Evolutionary conservation across 2,888 invertebrate genomes (phyloP), one percentile per base, ranked within the genome.

Genomic region (Gryllus longicercus): DNA sequence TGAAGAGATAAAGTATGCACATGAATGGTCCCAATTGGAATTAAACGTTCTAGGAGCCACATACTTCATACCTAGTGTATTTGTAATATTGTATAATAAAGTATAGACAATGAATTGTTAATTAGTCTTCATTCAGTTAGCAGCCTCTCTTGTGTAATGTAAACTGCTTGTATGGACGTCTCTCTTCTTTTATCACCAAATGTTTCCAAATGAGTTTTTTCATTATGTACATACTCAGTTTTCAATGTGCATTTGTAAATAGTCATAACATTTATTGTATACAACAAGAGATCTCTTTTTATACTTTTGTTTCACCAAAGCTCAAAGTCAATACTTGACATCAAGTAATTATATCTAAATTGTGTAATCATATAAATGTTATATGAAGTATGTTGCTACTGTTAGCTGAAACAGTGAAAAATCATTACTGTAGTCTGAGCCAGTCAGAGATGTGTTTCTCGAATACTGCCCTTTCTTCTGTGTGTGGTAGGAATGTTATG

Each of bases 1-100:
- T 63, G n/a, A 18, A n/a, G n/a, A 63, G n/a, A n/a, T 63, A 63
- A 78, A 51, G 78, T 78, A 38, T 49, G 12, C 63, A 78, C 78
- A 51, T n/a, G 51, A 63, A 63, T 63, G 63, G 63, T 18, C n/a
- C 63, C 63, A 63, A n/a, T 16, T 51, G 51, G 16, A 49, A 74
- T 49, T 49, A 14, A 74, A 38, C n/a, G 38, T 38, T 78, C 18
- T 50, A 50, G 74, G 50, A 18, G 21, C 50, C 49, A 49, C 50
- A 74, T 63, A 63, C 14, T 50, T 21, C 21, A 25, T 74, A 63
- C 38, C 21, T 21, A 74, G 50, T 74, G 49, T 78, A 38, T 10
- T n/a, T 78, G 74, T 74, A 38, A 38, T 25, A 63, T 51, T 78
- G 63, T 63, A 63, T 63, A 63, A 63, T 63, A 63, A 63, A 63